Evolutionary conservation across 2,797 vertebrate genomes (phyloP).

Genomic region (Adrianichthys oophorus): DNA sequence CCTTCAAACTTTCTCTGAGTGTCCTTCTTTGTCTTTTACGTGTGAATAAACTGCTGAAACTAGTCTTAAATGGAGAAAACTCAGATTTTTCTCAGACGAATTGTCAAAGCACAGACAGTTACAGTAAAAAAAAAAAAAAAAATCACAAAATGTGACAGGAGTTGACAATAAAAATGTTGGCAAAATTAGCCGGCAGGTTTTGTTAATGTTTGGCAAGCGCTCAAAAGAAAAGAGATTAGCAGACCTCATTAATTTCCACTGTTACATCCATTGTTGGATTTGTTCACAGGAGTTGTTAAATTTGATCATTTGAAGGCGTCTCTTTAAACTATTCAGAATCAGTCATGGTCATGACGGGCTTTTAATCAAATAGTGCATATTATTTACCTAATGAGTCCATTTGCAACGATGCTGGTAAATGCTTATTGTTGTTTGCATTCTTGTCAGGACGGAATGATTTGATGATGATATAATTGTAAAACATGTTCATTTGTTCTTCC

Average conservation of each 20-base stretch:
- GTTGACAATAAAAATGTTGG: slow-evolving; percentile 27
- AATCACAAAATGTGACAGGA: slow-evolving; percentile 31
- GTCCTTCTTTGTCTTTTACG: too few species aligned
- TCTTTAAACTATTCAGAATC: slow-evolving; percentile 1
- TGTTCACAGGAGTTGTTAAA: slow-evolving; percentile 24
- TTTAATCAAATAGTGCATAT: slow-evolving; percentile 16
- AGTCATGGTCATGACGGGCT: slow-evolving; percentile 3
- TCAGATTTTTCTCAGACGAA: not conserved
- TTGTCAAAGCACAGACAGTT: slow-evolving; percentile 11
- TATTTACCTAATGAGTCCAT: slow-evolving; percentile 13
- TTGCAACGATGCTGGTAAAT: slow-evolving; percentile 3
- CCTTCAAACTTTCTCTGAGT: too few species aligned
- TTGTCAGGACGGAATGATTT: slow-evolving; percentile 10
- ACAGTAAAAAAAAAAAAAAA: slow-evolving; percentile 22
- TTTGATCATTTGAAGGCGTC: slow-evolving; percentile 10
- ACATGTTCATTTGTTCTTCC: not conserved
- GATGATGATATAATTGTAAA: slow-evolving; percentile 11
- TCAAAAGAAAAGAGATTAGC: slow-evolving; percentile 23
- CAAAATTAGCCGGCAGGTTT: slow-evolving; percentile 43
- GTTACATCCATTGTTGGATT: slow-evolving; percentile 16
- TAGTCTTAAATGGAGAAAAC: too few species aligned
- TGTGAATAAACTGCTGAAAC: too few species aligned
- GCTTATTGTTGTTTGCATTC: slow-evolving; percentile 9
- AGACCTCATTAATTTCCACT: slow-evolving; percentile 38
- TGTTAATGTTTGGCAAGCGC: slow-evolving; percentile 24